Conservation (phyloP, 2,113 vertebrate species). For the Loxodonta africana region DNA sequence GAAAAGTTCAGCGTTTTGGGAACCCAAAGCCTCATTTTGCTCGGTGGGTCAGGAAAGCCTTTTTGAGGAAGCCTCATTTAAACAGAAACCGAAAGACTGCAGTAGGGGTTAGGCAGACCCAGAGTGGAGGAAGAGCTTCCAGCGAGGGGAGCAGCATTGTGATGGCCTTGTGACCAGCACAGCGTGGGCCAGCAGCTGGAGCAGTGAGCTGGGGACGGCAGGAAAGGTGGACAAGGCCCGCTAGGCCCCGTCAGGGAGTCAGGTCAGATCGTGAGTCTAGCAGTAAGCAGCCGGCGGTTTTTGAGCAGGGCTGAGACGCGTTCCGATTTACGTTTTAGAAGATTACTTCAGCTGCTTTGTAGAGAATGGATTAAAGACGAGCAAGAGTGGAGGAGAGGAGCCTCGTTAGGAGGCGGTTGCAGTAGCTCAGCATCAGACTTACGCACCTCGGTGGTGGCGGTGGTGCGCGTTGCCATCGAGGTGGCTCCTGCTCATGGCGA, state of each 20-base stretch:
- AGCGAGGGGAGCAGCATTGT: neutral
- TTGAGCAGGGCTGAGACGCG: neutral
- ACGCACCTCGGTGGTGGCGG: neutral
- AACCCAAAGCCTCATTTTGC: conserved; percentile 8
- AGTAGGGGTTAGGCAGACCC: neutral
- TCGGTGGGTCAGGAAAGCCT: neutral
- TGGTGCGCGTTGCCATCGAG: no score
- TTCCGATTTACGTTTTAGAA: neutral
- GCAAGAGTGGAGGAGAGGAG: neutral
- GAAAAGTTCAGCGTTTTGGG: neutral
- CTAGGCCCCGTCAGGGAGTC: neutral
- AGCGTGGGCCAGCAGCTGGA: neutral
- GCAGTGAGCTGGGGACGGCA: neutral
- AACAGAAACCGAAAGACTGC: neutral
- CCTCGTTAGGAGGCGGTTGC: neutral
- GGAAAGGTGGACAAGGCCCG: fast-evolving
- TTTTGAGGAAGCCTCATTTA: conserved; percentile 14
- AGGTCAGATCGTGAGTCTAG: neutral
- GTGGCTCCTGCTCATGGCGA: no score
- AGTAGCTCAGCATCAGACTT: neutral
- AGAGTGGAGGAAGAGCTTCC: neutral
- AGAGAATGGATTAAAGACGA: neutral
- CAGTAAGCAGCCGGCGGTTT: neutral
- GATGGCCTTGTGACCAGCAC: no score
- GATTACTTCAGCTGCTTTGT: neutral